Evolutionary conservation across 1,140 invertebrate species (phyloP), one percentile per base, ranked within the genome.

Genomic region (Drosophila murphyi): DNA sequence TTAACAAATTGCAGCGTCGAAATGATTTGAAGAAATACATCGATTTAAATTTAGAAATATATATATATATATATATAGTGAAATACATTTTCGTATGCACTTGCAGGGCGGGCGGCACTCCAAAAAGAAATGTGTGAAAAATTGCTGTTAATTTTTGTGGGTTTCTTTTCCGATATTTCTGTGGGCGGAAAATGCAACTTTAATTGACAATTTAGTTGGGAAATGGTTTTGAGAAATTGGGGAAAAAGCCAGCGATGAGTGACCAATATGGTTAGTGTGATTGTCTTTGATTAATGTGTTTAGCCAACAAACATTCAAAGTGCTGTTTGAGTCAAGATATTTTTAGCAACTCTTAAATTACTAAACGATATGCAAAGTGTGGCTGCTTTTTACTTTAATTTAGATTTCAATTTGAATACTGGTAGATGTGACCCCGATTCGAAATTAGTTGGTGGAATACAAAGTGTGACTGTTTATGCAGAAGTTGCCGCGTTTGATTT

Each of bases 1-100:
- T 88, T 89, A 88, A 88, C 85, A 88, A 88, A 88, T 88, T 90
- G 83, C 80, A 71, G 85, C 76, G 83, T 80, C 85, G 83, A 88
- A 85, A 88, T 69, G 80, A 64, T 80, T 89, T 80, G 59, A 71
- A 63, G 20, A 71, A 67, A 76, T 70, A 81, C 78, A 79, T 78
- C 70, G 78, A 70, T 48, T 56, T 85, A 81, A 78, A 86, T 86
- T 69, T 85, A 83, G 72, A 78, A 47, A 48, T 50, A 69, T 62
- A 69, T 56, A 4, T 3, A 55, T 55, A 69, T 37, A 51, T 51
- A 73, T 39, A 67, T 75, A 73, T 71, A 80, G 81, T 80, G 61
- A 81, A 72, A 80, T 76, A 80, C 68, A 57, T 73, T 76, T 60
- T 62, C 28, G 50, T 10, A 10, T 51, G 48, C 48, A 63, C 65